phyloP scores from a whole-genome alignment of 2,113 vertebrate genomes.

The Rana temporaria region DNA sequence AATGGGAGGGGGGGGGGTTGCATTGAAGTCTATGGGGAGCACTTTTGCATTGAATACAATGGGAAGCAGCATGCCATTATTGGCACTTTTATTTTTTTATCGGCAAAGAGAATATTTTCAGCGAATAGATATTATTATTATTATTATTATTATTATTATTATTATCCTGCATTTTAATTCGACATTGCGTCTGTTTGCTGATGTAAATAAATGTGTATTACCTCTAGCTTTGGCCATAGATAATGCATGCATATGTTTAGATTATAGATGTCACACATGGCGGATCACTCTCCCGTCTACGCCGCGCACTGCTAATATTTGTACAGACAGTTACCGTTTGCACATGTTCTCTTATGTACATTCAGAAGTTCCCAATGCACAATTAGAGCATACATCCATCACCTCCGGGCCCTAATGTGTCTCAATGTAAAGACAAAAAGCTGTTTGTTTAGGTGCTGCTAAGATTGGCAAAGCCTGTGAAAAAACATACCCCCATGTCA shows the following conservation, averaged over 20 bases:
- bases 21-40: no score
- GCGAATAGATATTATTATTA: no score
- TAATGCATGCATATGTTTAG: slow-evolving; percentile 5
- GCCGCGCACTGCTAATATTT: slow-evolving; percentile 46
- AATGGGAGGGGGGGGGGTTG: no score
- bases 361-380: not conserved
- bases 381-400: slow-evolving; percentile 39
- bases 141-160: no score
- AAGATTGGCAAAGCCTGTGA: no score
- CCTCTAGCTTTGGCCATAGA: not conserved
- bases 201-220: not conserved
- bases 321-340: slow-evolving; percentile 40
- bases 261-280: slow-evolving; percentile 17
- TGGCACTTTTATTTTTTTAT: no score
- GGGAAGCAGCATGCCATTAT: no score
- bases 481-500: no score
- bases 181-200: not conserved
- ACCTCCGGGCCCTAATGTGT: not conserved
- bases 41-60: no score
- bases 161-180: not conserved
- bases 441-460: no score
- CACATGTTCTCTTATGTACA: slow-evolving; percentile 42
- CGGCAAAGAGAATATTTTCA: no score
- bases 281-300: slow-evolving; percentile 18
- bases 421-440: no score